Evolutionary conservation across 1,140 invertebrate genomes (phyloP), one percentile per base, ranked within the genome.

Genomic region (Diorhabda sublineata): DNA sequence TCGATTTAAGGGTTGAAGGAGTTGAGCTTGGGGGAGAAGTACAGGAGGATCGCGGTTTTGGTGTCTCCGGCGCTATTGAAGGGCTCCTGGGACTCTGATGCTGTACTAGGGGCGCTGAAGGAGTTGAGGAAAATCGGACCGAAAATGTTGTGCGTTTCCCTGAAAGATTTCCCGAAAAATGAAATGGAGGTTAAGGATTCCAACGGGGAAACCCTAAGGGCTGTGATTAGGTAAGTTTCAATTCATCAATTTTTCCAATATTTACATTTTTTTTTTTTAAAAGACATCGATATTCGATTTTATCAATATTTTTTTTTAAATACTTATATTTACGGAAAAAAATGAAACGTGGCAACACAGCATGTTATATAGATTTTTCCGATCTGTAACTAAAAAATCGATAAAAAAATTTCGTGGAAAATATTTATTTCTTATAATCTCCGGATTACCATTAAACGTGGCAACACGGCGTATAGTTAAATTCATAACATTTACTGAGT

Each of bases 31-130:
- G 58, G 73, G 26, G 58, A 74, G 52, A 71, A 75, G 62, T 75
- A 71, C 67, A 71, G 76, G 9, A 67, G 78, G 56, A 68, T 81
- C 59, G 67, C 79, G 2, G 72, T 73, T 3, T 65, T 81, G 5
- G 52, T 81, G 11, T 80, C 78, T 7, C 79, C 79, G 44, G 67
- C 72, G 8, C 56, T 69, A 3, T 52, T 81, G n/a, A 74, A 78
- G 64, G 73, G 76, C 26, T 70, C 72, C 42, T 81, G 80, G 80
- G 71, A 75, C 9, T 67, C 69, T 7, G 65, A 56, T 3, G 71
- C 62, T n/a, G 45, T 81, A 2, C 76, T 76, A 47, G 71, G 76
- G 70, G 76, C 77, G 3, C 65, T 81, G 3, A 80, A 80, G 70
- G 75, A 79, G 64, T 64, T 81, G 3, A 72, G 74, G 47, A 67